Percentiles rank a stretch among this genome's conserved stretches.
These are phyloP conservation scores for Acyrthosiphon pisum DNA, from an alignment of 1,140 invertebrate genomes.

Conservation along the genomic window DNA sequence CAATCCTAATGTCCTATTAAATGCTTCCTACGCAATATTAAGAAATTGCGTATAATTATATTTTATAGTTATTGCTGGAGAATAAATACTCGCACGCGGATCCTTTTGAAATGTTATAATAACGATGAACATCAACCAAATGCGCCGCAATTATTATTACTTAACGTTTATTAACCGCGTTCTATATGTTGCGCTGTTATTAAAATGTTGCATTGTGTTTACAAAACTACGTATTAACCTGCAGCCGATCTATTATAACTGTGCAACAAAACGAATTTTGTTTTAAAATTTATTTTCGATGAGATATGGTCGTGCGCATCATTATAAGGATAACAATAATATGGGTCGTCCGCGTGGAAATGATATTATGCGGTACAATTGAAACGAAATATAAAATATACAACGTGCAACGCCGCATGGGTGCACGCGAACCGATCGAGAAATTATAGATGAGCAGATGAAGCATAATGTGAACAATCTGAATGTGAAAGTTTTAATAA, in stretches of 20 bases:
- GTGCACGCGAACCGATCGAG: conserved; percentile 12
- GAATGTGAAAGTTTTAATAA: conserved; percentile 37
- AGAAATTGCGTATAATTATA: conserved; percentile 4
- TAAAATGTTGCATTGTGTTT: background rate
- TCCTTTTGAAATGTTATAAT: conserved; percentile 10
- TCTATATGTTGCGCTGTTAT: background rate
- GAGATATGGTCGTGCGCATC: background rate
- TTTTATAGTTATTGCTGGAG: conserved; percentile 2
- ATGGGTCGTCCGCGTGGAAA: background rate
- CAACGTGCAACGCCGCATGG: background rate
- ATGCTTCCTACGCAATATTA: conserved; percentile 33
- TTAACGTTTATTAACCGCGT: background rate
- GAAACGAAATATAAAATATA: background rate
- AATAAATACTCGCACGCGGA: background rate
- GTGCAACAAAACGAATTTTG: background rate
- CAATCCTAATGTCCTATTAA: conserved; percentile 20
- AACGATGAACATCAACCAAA: background rate
- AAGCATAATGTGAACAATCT: background rate
- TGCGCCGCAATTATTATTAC: background rate
- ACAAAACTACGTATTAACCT: background rate
- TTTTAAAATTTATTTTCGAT: background rate
- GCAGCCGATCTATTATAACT: background rate
- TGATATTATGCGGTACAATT: background rate
- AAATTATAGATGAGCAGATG: conserved; percentile 7
- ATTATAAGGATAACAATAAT: background rate